Base-by-base conservation (phyloP, 53 echinoderm and acorn worm species). In the Holothuria leucospilota region DNA sequence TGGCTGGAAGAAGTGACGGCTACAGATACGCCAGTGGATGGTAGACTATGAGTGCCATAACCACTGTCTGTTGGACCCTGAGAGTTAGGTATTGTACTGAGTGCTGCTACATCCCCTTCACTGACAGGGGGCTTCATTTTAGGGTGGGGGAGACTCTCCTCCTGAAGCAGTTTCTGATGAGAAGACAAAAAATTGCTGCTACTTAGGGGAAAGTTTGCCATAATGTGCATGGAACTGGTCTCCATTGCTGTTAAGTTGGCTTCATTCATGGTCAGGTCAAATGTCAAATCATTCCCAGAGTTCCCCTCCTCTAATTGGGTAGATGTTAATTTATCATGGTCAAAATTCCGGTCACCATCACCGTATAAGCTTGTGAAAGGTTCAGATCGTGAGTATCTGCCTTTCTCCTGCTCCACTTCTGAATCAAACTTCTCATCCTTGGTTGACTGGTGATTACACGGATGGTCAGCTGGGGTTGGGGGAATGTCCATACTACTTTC, bases 31-130 rank as follows among this genome's bases (percentile, higher is more conserved):
- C 84, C 87, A 29, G 84, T 88, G 69, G 84, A 79, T 30, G 92
- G 82, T 52, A 87, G 75, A 86, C 94, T 92, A 16, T 93, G 67
- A 29, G 94, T 90, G 82, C 90, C 92, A 74, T 92, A 90, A 20
- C 96, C 96, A 78, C 94, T 96, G 53, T 96, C 94, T 20, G 89
- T 49, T 49, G 10, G 9, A 49, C 49, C 49, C 63, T 63, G 27
- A 62, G 4, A 25, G 7, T 15, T 60, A 11, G 49, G 49, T 49
- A 49, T 56, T 56, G 56, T 16, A 18, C 56, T 56, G 56, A 18
- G 18, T 13, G 56, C 15, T 56, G 18, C 18, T 56, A 18, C 8
- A 4, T 16, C 16, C 16, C 56, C 18, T 18, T 56, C 56, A 56
- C 56, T 56, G 56, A 56, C 56, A 16, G 56, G 56, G 18, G 56